These are phyloP conservation scores for Genyomyrus donnyi DNA, from an alignment of 2,113 vertebrate species.

Conservation along the genomic window DNA sequence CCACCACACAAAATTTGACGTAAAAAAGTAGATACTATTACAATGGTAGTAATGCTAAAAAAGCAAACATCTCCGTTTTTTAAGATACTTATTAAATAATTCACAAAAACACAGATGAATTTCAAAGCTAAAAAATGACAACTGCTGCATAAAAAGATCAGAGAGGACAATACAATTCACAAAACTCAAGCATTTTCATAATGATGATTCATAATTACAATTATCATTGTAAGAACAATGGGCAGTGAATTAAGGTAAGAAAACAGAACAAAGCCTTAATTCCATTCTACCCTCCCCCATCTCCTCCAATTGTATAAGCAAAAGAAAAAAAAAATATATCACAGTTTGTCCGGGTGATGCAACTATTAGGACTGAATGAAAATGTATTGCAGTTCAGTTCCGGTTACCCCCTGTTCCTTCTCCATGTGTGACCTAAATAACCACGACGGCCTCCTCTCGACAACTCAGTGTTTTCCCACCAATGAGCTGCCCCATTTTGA, in stretches of 20 bases:
- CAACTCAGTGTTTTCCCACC: not conserved
- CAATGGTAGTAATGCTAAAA: slow-evolving; percentile 33
- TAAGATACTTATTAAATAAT: slow-evolving; percentile 39
- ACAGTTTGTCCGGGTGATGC: slow-evolving; percentile 48
- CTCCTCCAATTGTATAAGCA: slow-evolving; percentile 1
- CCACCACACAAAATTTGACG: slow-evolving; percentile 42
- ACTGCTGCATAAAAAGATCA: slow-evolving; percentile 28
- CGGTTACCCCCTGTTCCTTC: not conserved
- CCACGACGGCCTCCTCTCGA: not conserved
- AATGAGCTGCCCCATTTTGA: not conserved
- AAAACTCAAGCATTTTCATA: slow-evolving; percentile 33
- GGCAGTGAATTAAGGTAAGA: slow-evolving; percentile 45
- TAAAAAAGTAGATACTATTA: slow-evolving; percentile 38
- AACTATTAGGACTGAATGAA: slow-evolving; percentile 27
- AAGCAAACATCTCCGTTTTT: slow-evolving; percentile 25
- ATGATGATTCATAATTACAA: slow-evolving; percentile 26
- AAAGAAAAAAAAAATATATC: slow-evolving; percentile 26
- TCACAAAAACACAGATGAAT: slow-evolving; percentile 38
- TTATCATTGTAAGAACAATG: slow-evolving; percentile 29
- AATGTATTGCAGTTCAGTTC: slow-evolving; percentile 15
- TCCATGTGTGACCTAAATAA: not conserved
- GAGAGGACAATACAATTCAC: slow-evolving; percentile 37
- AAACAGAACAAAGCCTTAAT: slow-evolving; percentile 48
- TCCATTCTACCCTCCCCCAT: not conserved
- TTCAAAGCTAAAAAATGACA: slow-evolving; percentile 34